Conservation (phyloP, 1,140 invertebrate genomes). For the Orius laevigatus region DNA sequence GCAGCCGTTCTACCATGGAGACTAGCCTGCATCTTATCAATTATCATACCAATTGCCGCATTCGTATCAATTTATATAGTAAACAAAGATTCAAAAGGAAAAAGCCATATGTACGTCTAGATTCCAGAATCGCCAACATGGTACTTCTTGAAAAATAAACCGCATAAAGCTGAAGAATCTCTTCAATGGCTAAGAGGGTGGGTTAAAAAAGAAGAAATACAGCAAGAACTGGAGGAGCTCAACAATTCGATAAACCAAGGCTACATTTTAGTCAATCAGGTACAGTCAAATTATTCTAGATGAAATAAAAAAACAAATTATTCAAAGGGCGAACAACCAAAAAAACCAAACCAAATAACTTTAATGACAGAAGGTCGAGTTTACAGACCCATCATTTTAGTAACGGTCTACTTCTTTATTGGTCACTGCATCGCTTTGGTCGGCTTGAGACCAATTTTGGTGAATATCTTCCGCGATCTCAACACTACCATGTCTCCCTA, state of each 20-base stretch:
- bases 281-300: neutral
- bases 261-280: neutral
- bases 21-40: neutral
- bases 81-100: no score
- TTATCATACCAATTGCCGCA: neutral
- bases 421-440: neutral
- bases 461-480: conserved; percentile 11
- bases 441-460: conserved; percentile 8
- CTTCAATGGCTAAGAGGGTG: conserved; percentile 33
- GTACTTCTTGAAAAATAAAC: conserved; percentile 31
- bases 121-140: conserved; percentile 46
- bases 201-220: conserved; percentile 23
- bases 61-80: neutral
- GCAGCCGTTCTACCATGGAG: neutral
- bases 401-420: conserved; percentile 1
- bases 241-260: neutral
- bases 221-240: neutral
- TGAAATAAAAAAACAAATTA: neutral
- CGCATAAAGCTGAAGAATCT: conserved; percentile 29
- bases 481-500: conserved; percentile 3
- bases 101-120: no score
- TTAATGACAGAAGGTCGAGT: neutral
- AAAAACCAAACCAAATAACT: conserved; percentile 1
- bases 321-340: neutral
- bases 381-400: neutral